Percentiles rank a stretch among this genome's conserved stretches.
Evolutionary conservation across 2,113 vertebrate genomes (phyloP).

Genomic region (Coptodon bakossiorum): DNA sequence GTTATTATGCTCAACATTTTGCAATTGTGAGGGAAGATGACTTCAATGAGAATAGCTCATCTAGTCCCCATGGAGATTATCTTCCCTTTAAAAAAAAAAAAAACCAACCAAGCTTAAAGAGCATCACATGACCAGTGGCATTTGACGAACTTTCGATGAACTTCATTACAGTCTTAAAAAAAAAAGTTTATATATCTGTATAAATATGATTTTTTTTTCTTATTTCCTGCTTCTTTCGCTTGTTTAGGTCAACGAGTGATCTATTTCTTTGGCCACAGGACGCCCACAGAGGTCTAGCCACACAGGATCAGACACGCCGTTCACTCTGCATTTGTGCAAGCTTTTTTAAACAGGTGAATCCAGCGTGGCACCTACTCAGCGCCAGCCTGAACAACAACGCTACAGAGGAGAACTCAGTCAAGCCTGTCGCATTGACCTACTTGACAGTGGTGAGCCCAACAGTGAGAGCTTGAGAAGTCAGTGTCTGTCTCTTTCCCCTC

Average conservation of each 20-base stretch:
- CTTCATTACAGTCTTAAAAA: background rate
- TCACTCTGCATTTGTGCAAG: constrained; percentile 30
- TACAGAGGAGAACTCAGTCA: constrained; percentile 39
- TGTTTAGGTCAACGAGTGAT: background rate
- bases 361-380: constrained; percentile 8
- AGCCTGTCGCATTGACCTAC: constrained; percentile 54
- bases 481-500: background rate
- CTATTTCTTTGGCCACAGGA: background rate
- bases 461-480: constrained; percentile 12
- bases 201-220: background rate
- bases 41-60: constrained; percentile 33
- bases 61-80: constrained; percentile 36
- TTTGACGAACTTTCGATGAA: constrained; percentile 30
- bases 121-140: constrained; percentile 30
- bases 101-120: constrained; percentile 41
- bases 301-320: background rate
- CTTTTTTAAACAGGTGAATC: constrained; percentile 51
- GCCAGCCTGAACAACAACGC: constrained; percentile 19
- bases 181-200: background rate
- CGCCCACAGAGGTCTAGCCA: background rate
- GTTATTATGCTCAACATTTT: constrained; percentile 48
- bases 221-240: background rate
- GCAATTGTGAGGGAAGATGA: constrained; percentile 28
- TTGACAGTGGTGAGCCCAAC: constrained; percentile 37
- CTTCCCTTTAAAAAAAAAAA: background rate